Evolutionary conservation across 2,113 vertebrate species (phyloP).

Genomic region (Mastomys natalensis): DNA sequence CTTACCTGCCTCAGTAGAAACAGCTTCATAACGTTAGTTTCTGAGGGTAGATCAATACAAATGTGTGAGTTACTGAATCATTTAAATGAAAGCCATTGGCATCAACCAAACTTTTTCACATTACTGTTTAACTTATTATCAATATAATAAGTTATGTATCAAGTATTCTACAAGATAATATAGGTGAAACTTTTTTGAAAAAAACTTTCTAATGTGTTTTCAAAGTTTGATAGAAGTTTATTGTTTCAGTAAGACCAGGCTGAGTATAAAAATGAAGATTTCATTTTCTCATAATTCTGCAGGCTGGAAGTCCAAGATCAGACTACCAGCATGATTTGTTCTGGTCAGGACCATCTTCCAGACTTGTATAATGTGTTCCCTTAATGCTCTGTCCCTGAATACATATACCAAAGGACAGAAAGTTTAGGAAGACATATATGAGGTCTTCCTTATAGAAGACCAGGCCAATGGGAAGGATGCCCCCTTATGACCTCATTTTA

Average conservation of each 20-base stretch:
- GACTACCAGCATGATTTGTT: background rate
- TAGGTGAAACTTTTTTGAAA: background rate
- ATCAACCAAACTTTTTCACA: background rate
- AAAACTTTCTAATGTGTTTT: background rate
- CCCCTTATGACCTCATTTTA: background rate
- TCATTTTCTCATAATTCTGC: background rate
- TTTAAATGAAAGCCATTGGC: background rate
- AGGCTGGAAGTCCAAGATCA: background rate
- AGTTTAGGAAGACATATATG: background rate
- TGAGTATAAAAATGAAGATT: background rate
- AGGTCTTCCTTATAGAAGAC: background rate
- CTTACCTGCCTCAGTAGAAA: constrained; percentile 1
- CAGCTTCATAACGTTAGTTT: background rate
- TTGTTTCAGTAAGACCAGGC: background rate
- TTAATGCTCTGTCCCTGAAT: background rate
- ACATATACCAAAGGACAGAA: background rate
- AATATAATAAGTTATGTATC: background rate
- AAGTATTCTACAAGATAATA: background rate
- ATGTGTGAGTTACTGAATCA: background rate
- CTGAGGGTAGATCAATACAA: background rate
- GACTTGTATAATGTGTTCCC: background rate
- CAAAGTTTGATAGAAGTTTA: background rate
- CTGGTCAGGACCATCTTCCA: background rate
- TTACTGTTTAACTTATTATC: background rate
- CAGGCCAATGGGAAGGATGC: background rate